Evolutionary conservation across 2,888 invertebrate species (phyloP).

Genomic region (Caenorhabditis angaria): DNA sequence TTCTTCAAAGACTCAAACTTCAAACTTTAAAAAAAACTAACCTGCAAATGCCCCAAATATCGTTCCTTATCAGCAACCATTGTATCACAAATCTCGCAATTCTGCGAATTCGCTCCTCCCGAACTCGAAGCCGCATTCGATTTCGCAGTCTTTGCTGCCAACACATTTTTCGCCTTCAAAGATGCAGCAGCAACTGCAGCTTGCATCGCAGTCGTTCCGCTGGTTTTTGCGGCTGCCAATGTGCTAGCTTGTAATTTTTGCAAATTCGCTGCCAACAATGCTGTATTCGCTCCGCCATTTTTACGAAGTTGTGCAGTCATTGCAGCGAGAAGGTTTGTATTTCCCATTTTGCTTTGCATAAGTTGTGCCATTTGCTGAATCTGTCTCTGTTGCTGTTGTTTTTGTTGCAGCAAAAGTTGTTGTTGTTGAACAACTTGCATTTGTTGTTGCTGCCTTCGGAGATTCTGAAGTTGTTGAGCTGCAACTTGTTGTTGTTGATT

Average conservation of each 20-base stretch:
- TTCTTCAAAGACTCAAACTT: not conserved
- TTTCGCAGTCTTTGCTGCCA: not conserved
- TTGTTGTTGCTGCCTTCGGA: slow-evolving; percentile 13
- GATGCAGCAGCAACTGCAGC: slow-evolving; percentile 14
- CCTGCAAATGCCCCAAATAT: slow-evolving; percentile 62
- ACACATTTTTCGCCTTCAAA: slow-evolving; percentile 10
- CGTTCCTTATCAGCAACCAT: slow-evolving; percentile 48
- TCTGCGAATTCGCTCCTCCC: not conserved
- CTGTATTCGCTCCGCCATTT: slow-evolving; percentile 3
- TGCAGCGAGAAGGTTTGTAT: slow-evolving; percentile 14
- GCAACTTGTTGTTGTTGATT: slow-evolving; percentile 6
- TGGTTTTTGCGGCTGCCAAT: not conserved
- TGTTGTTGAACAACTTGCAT: slow-evolving; percentile 29
- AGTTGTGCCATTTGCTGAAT: slow-evolving; percentile 25
- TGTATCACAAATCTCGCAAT: slow-evolving; percentile 69
- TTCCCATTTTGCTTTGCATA: slow-evolving; percentile 12
- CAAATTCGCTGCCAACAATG: not conserved
- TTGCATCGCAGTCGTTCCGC: slow-evolving; percentile 5
- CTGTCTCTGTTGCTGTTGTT: slow-evolving; percentile 42
- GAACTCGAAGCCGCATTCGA: not conserved
- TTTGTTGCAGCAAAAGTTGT: slow-evolving; percentile 13
- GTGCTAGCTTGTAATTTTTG: not conserved
- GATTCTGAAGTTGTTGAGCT: slow-evolving; percentile 12
- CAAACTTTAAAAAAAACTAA: slow-evolving; percentile 7
- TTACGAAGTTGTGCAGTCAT: slow-evolving; percentile 27